Conservation (phyloP, 2,888 invertebrate genomes). For the Neuroscelio doddi region DNA sequence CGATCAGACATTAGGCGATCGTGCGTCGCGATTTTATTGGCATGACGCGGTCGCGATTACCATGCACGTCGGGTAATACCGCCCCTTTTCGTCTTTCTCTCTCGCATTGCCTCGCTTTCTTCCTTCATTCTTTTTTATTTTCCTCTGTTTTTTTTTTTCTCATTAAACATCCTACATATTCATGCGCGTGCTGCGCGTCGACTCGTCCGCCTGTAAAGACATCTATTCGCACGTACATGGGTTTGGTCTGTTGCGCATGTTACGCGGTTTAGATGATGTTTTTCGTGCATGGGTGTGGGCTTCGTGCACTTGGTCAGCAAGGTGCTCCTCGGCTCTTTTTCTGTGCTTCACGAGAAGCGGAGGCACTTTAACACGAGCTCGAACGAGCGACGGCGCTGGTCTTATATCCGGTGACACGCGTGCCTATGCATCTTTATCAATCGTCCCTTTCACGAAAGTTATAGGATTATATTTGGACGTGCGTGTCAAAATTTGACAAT, state of each 20-base stretch:
- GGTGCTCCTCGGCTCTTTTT: slow-evolving; percentile 18
- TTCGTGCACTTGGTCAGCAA: slow-evolving; percentile 5
- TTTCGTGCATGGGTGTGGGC: slow-evolving; percentile 3
- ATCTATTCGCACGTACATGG: background rate
- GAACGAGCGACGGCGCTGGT: slow-evolving; percentile 55
- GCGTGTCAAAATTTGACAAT: slow-evolving; percentile 41
- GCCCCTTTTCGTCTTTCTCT: slow-evolving; percentile 42
- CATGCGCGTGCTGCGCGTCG: slow-evolving; percentile 65
- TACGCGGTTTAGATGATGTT: background rate
- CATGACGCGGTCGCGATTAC: slow-evolving; percentile 66
- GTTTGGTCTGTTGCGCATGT: background rate
- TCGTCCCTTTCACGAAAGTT: slow-evolving; percentile 62
- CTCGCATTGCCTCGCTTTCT: slow-evolving; percentile 1
- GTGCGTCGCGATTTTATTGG: slow-evolving; percentile 63
- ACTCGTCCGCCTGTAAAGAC: slow-evolving; percentile 48
- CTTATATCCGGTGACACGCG: slow-evolving; percentile 70
- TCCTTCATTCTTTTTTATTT: slow-evolving; percentile 4
- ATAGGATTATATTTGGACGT: slow-evolving; percentile 49
- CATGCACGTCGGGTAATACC: slow-evolving; percentile 58
- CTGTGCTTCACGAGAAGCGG: background rate
- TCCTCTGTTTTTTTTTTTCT: slow-evolving; percentile 51
- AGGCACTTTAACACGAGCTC: slow-evolving; percentile 14
- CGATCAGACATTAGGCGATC: slow-evolving; percentile 64
- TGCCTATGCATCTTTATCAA: slow-evolving; percentile 70
- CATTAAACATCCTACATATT: slow-evolving; percentile 68